These are phyloP conservation scores for Mystacides longicornis DNA, from an alignment of 2,888 invertebrate species.

Conservation along the genomic window DNA sequence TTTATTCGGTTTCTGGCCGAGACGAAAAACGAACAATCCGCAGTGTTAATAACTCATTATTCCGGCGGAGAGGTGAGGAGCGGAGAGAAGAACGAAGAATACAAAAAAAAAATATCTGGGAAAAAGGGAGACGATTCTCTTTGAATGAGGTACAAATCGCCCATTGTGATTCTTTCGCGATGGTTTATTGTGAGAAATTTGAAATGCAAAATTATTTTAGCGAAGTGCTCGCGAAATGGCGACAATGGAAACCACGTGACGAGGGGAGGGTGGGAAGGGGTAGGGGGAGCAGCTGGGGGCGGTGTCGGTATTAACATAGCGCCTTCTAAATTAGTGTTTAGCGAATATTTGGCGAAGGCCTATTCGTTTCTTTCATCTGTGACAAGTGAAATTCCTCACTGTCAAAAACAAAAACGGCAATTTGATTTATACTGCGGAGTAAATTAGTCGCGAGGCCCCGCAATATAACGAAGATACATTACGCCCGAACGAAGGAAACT, in stretches of 20 bases:
- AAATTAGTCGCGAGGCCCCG: background rate
- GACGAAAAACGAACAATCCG: too few species aligned
- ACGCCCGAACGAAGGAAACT: background rate
- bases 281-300: background rate
- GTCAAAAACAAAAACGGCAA: constrained; percentile 2
- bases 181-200: background rate
- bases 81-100: background rate
- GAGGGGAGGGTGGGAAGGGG: background rate
- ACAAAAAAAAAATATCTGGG: background rate
- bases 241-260: background rate
- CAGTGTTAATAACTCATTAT: background rate
- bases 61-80: background rate
- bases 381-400: constrained; percentile 5
- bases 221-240: background rate
- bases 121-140: background rate
- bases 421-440: constrained; percentile 2
- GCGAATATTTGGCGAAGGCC: constrained; percentile 1
- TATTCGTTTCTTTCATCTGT: constrained; percentile 2
- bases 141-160: background rate
- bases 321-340: constrained; percentile 1
- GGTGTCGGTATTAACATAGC: background rate
- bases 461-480: constrained; percentile 1
- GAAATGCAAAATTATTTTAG: constrained; percentile 4
- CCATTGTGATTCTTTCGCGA: background rate
- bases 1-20: too few species aligned